Conservation (phyloP, 1,140 invertebrate species). For the Drosophila pachea region DNA sequence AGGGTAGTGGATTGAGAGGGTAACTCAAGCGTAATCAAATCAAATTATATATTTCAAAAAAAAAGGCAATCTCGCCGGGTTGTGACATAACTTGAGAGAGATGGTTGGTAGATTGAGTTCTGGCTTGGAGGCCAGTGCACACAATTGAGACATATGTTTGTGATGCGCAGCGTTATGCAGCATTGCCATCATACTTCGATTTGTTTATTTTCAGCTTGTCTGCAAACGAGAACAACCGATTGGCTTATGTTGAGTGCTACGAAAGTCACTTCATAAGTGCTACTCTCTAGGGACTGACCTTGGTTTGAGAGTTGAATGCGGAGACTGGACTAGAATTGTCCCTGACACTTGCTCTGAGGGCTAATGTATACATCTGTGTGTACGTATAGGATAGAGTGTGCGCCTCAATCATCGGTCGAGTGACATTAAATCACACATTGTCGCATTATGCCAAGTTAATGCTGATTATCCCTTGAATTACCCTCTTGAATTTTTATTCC, state of each 20-base stretch:
- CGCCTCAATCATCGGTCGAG: conserved; percentile 55
- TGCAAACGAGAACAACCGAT: conserved; percentile 26
- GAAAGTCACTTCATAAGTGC: conserved; percentile 75
- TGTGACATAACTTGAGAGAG: conserved; percentile 9
- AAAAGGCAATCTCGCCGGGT: conserved; percentile 36
- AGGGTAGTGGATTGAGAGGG: conserved; percentile 32
- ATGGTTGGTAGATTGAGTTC: neutral
- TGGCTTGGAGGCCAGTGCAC: conserved; percentile 52
- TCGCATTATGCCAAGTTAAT: conserved; percentile 50
- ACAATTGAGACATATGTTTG: conserved; percentile 75
- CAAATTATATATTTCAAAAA: conserved; percentile 52
- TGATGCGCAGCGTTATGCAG: conserved; percentile 44
- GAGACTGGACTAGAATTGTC: conserved; percentile 16
- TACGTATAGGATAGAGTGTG: conserved; percentile 42
- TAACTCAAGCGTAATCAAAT: conserved; percentile 58
- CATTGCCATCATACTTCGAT: conserved; percentile 26
- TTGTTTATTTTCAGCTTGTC: conserved; percentile 42
- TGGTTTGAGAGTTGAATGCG: conserved; percentile 6
- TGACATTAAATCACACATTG: conserved; percentile 66
- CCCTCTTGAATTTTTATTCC: conserved; percentile 41
- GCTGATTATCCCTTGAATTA: conserved; percentile 58
- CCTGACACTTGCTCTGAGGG: conserved; percentile 8
- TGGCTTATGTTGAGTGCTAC: conserved; percentile 63
- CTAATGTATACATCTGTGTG: neutral
- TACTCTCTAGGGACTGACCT: conserved; percentile 51